A percentile compares a stretch with the other conserved stretches of the same genome.
Conservation (phyloP, 2,797 vertebrate species). For the Chelon auratus region DNA sequence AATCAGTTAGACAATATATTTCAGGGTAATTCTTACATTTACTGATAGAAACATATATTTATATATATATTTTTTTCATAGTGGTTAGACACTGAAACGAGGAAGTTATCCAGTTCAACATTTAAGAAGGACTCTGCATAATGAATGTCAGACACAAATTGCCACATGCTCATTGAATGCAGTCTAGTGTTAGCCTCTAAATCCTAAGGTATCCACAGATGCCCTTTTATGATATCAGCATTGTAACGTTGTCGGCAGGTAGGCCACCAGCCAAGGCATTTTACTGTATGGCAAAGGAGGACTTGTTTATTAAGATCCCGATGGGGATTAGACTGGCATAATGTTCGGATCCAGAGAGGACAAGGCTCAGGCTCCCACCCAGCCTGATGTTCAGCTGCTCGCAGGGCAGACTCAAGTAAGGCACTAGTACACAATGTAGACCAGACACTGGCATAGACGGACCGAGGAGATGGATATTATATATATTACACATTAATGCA, state of each 20-base stretch:
- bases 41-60: conserved; percentile 74
- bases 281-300: conserved; percentile 77
- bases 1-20: conserved; percentile 80
- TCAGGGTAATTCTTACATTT: conserved; percentile 77
- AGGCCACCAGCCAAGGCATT: conserved; percentile 81
- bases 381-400: conserved; percentile 72
- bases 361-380: conserved; percentile 71
- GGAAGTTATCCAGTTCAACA: conserved; percentile 54
- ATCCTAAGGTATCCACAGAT: conserved; percentile 69
- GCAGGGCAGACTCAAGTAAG: conserved; percentile 83
- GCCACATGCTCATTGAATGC: conserved; percentile 81
- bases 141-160: conserved; percentile 70
- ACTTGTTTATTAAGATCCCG: conserved; percentile 64
- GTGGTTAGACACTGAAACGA: conserved; percentile 73
- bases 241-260: conserved; percentile 71
- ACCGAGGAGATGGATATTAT: conserved; percentile 47
- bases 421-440: conserved; percentile 86
- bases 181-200: conserved; percentile 71
- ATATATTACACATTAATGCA: conserved; percentile 41
- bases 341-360: conserved; percentile 75
- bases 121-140: conserved; percentile 63
- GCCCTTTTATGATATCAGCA: conserved; percentile 67
- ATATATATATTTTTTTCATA: conserved; percentile 34
- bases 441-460: conserved; percentile 69
- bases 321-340: conserved; percentile 68